Base-by-base conservation (phyloP, 2,797 vertebrate species). In the Girardinus metallicus region DNA sequence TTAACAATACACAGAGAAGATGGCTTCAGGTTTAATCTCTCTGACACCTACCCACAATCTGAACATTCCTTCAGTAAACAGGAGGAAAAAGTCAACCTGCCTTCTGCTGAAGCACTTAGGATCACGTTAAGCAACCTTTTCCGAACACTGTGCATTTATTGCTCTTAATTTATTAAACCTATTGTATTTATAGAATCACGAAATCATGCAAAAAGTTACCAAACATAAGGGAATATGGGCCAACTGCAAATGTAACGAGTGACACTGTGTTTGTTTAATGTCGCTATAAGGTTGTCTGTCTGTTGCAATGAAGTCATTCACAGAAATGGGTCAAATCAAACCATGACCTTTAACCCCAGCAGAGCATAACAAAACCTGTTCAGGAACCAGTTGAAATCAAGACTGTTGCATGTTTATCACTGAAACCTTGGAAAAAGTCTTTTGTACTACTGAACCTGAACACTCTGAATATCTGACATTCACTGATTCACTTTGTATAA, bases 161-260 rank as follows among this genome's bases (percentile, higher is more conserved):
- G n/a, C 39, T 86, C 44, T 55, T 49, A 75, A 75, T 73, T 74
- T 76, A 80, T 75, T 18, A 0, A 68, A 47, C 41, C 7, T 44
- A 29, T 44, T 15, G 2, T 71, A 15, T 46, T n/a, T 41, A 15
- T 8, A 43, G 15, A 43, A n/a, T 15, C 2, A 70, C 6, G 1
- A 44, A 44, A 41, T 41, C 34, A 68, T 41, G 64, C 34, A 44
- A 44, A 70, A 70, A 43, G 23, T 15, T 15, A 29, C 9, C 23
- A 72, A 77, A 49, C 23, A 57, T 81, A 82, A 79, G 87, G 86
- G 85, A 94, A 83, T 77, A 86, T 66, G 91, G 93, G 87, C 83
- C 82, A 93, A 72, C 77, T 75, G 79, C 74, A 90, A 64, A 80
- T 73, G 60, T 80, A 86, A 86, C 72, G 68, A 15, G 49, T 77